Percentiles rank a stretch among this genome's conserved stretches.
Conservation (phyloP, 2,113 vertebrate genomes). For the Brachyhypopomus occidentalis region DNA sequence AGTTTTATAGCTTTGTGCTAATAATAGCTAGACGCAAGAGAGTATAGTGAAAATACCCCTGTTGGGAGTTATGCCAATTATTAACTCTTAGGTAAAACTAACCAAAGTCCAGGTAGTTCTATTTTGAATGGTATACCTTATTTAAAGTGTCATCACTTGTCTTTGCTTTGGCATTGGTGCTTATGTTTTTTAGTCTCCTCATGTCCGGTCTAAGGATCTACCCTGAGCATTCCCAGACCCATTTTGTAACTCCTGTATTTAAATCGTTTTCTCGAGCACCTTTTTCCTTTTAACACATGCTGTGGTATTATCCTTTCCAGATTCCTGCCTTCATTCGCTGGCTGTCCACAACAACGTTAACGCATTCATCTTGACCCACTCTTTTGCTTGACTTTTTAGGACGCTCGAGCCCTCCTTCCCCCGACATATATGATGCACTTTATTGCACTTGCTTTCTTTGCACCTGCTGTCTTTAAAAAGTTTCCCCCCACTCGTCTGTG, state of each 20-base stretch:
- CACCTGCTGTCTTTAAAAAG: not conserved
- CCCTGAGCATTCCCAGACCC: conserved; percentile 60
- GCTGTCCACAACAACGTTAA: conserved; percentile 47
- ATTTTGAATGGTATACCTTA: conserved; percentile 23
- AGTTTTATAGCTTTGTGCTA: not conserved
- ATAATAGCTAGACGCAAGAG: not conserved
- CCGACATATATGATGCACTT: not conserved
- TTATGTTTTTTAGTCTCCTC: conserved; percentile 68
- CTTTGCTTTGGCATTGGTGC: conserved; percentile 60
- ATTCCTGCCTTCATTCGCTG: conserved; percentile 46
- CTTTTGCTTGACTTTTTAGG: conserved; percentile 61
- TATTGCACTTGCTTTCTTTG: not conserved
- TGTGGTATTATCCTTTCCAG: conserved; percentile 46
- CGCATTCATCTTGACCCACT: conserved; percentile 56
- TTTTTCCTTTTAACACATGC: conserved; percentile 55
- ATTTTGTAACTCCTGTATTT: conserved; percentile 65
- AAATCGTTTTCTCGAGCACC: conserved; percentile 55
- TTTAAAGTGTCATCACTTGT: conserved; percentile 55
- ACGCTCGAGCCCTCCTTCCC: conserved; percentile 43
- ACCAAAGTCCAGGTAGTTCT: not conserved
- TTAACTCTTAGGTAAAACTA: not conserved
- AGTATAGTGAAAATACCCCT: not conserved
- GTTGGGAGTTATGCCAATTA: not conserved
- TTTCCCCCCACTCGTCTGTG: not conserved
- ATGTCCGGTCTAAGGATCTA: conserved; percentile 73